Conservation (phyloP, 2,888 invertebrate species). For the Frankliniella fusca region DNA sequence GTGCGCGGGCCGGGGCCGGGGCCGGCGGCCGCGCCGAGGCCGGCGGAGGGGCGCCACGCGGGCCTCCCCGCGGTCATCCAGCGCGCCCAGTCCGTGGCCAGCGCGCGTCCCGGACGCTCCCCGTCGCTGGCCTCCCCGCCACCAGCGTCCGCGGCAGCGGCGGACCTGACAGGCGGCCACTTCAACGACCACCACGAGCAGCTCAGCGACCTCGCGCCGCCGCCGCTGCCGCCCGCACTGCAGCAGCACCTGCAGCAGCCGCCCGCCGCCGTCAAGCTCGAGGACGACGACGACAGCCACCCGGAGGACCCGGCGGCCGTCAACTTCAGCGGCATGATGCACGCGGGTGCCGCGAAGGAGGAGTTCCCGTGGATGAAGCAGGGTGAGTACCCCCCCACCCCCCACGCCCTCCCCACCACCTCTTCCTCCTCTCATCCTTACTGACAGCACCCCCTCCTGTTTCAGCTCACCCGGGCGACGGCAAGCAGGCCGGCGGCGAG, state of each 20-base stretch:
- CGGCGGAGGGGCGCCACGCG: background rate
- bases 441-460: background rate
- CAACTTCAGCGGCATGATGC: background rate
- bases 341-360: background rate
- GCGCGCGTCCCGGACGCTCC: background rate
- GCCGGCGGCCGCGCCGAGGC: background rate
- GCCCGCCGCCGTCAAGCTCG: background rate
- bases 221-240: background rate
- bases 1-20: background rate
- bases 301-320: background rate
- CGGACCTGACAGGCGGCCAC: background rate
- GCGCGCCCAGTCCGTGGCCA: background rate
- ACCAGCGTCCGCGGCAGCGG: too few relatives aligned
- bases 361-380: background rate
- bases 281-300: conserved; percentile 5
- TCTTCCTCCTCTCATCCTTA: background rate
- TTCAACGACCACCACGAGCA: background rate
- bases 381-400: background rate
- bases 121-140: background rate
- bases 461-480: conserved; percentile 5
- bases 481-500: background rate
- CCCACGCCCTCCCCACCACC: background rate
- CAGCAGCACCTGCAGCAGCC: background rate
- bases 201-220: background rate
- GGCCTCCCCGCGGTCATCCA: background rate